Conservation (phyloP, 2,888 invertebrate genomes). For the Furcula furcula region DNA sequence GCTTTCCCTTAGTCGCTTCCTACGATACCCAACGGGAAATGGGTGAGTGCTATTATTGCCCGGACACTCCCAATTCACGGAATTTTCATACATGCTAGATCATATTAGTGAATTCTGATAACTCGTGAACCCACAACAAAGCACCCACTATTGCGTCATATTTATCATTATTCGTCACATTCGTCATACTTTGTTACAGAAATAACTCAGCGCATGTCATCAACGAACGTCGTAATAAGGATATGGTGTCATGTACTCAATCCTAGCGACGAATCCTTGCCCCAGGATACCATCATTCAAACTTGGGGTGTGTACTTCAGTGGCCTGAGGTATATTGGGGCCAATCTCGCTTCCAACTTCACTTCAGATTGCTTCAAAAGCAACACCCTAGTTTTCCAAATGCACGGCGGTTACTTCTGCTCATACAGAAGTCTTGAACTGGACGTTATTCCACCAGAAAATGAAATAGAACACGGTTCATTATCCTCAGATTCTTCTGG, state of each 20-base stretch:
- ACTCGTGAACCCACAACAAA: too few species aligned
- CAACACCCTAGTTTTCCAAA: conserved; percentile 91
- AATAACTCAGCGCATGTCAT: conserved; percentile 71
- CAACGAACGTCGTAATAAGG: conserved; percentile 69
- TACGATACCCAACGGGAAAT: too few species aligned
- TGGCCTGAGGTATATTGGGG: conserved; percentile 89
- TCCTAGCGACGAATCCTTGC: conserved; percentile 33
- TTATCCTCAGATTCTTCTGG: conserved; percentile 69
- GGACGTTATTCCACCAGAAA: conserved; percentile 71
- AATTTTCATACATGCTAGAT: too few species aligned
- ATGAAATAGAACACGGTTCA: conserved; percentile 66
- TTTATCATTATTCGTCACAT: not conserved
- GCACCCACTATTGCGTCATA: too few species aligned
- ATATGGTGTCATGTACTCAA: conserved; percentile 70
- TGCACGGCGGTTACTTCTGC: conserved; percentile 94
- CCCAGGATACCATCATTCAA: conserved; percentile 83
- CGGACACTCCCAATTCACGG: too few species aligned
- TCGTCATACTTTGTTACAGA: conserved; percentile 51
- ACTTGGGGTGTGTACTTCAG: conserved; percentile 94
- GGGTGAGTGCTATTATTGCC: too few species aligned
- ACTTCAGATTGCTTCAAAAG: conserved; percentile 85
- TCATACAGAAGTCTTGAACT: conserved; percentile 79
- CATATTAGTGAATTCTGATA: too few species aligned
- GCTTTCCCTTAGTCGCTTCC: too few species aligned
- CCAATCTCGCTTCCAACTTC: conserved; percentile 85